phyloP scores from a whole-genome alignment of 2,113 vertebrate species.

The Psephotus haematonotus region DNA sequence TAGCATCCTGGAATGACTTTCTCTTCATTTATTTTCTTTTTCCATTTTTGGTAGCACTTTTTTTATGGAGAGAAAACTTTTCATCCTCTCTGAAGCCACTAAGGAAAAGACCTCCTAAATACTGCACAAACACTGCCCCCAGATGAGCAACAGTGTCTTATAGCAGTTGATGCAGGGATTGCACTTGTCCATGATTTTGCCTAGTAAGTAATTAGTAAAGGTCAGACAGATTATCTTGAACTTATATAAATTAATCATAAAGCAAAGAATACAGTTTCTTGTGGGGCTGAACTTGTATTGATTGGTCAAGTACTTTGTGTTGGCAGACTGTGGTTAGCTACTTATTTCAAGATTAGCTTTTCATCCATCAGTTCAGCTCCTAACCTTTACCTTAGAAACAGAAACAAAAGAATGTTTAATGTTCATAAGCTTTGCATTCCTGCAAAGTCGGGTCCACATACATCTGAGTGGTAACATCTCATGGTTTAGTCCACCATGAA shows the following conservation, averaged over 20 bases:
- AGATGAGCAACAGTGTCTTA: background rate
- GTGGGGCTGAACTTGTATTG: background rate
- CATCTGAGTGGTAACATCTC: background rate
- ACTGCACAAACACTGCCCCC: background rate
- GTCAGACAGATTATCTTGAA: background rate
- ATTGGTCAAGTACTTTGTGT: background rate
- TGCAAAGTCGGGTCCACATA: background rate
- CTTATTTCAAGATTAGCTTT: background rate
- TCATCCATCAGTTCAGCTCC: background rate
- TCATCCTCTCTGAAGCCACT: background rate
- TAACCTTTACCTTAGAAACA: background rate
- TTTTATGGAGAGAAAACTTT: background rate
- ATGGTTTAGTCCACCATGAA: background rate
- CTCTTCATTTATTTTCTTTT: background rate
- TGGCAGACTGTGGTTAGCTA: background rate
- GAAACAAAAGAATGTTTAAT: background rate
- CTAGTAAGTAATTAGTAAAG: background rate
- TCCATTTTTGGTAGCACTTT: background rate
- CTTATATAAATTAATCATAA: background rate
- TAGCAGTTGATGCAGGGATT: background rate
- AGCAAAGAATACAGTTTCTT: background rate
- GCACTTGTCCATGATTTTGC: background rate
- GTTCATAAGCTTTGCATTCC: background rate
- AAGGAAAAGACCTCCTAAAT: background rate
- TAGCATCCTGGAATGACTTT: background rate